These are phyloP conservation scores for Drosophila pseudotakahashii DNA, from an alignment of 2,888 invertebrate species.

Conservation along the genomic window DNA sequence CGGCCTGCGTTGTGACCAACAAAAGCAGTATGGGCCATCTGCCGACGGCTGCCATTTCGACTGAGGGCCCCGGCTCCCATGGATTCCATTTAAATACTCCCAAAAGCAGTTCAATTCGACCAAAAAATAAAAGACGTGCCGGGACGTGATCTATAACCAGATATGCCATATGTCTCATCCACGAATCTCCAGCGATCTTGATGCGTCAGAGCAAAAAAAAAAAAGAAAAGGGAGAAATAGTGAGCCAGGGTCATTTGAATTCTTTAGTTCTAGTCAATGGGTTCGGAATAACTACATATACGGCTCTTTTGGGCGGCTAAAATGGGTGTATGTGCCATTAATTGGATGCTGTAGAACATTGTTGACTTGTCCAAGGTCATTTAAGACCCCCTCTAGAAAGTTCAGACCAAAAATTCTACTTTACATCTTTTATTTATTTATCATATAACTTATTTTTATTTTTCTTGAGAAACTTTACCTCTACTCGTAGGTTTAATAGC, in stretches of 20 bases:
- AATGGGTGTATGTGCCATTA: slow-evolving; percentile 12
- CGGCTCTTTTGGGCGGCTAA: not conserved
- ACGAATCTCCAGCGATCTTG: slow-evolving; percentile 40
- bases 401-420: not conserved
- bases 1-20: not conserved
- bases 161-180: slow-evolving; percentile 53
- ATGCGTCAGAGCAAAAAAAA: slow-evolving; percentile 29
- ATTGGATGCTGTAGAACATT: slow-evolving; percentile 2
- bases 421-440: not conserved
- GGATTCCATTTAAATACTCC: slow-evolving; percentile 35
- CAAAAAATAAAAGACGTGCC: slow-evolving; percentile 28
- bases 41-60: slow-evolving; percentile 33
- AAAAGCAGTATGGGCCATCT: slow-evolving; percentile 21
- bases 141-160: slow-evolving; percentile 63
- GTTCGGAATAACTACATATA: not conserved
- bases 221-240: not conserved
- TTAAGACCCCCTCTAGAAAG: no score
- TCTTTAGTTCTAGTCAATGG: slow-evolving; percentile 20
- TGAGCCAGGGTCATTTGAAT: slow-evolving; percentile 28
- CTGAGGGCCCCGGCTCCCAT: slow-evolving; percentile 26
- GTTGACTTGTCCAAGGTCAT: not conserved
- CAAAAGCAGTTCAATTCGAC: not conserved
- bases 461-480: no score
- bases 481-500: no score
- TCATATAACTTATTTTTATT: no score